Evolutionary conservation across 2,888 invertebrate genomes (phyloP).

Genomic region (Antheraea yamamai): DNA sequence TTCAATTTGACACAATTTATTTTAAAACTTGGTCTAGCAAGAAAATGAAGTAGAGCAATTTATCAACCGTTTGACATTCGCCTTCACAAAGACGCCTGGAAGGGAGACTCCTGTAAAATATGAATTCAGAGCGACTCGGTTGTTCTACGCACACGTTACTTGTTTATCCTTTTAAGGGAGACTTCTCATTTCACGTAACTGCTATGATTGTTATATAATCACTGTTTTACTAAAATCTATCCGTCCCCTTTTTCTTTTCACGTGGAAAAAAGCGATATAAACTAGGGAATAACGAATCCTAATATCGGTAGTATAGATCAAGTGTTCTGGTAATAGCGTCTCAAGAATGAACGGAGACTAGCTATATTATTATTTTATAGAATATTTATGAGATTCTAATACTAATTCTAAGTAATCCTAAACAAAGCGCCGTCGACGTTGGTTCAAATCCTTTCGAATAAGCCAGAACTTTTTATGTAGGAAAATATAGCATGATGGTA

Average conservation of each 20-base stretch:
- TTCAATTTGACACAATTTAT: background rate
- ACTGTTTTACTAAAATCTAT: constrained; percentile 51
- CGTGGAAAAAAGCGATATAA: constrained; percentile 28
- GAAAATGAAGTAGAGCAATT: constrained; percentile 42
- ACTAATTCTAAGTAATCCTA: background rate
- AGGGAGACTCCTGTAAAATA: constrained; percentile 73
- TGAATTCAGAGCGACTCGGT: constrained; percentile 74
- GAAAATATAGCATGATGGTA: too few species aligned
- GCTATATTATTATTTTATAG: background rate
- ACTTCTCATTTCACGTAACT: constrained; percentile 77
- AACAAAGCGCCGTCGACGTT: too few species aligned
- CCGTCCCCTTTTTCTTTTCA: constrained; percentile 30
- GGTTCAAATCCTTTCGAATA: too few species aligned
- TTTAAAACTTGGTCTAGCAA: background rate
- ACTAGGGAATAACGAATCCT: constrained; percentile 34
- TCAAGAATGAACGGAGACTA: background rate
- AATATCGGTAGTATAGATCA: constrained; percentile 14
- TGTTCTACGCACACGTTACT: constrained; percentile 80
- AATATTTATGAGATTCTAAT: background rate
- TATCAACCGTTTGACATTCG: constrained; percentile 33
- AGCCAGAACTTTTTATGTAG: too few species aligned
- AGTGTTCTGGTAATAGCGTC: background rate
- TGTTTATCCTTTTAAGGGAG: constrained; percentile 80
- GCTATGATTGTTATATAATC: constrained; percentile 77
- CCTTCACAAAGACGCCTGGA: constrained; percentile 47